These are phyloP conservation scores for Gavialis gangeticus DNA, from an alignment of 2,113 vertebrate species.

Conservation along the genomic window DNA sequence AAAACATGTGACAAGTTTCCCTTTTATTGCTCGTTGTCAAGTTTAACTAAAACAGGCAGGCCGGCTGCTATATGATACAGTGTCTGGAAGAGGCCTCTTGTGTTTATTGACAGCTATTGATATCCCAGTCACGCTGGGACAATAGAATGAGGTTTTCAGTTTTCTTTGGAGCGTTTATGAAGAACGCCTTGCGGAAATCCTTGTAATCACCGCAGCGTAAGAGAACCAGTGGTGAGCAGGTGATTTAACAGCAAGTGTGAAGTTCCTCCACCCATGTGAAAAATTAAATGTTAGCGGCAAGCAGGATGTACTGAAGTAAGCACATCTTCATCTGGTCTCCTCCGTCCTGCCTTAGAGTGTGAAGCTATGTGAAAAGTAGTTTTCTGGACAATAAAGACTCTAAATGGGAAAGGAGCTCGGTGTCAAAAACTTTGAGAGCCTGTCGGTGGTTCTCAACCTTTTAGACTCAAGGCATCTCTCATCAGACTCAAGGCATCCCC, in stretches of 20 bases:
- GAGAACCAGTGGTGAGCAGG: not conserved
- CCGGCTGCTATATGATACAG: not conserved
- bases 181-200: not conserved
- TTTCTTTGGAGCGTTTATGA: not conserved
- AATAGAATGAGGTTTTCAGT: not conserved
- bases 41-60: not conserved
- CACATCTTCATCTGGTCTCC: not conserved
- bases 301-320: not conserved
- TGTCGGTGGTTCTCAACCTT: too few relatives aligned
- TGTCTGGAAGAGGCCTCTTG: slow-evolving; percentile 20
- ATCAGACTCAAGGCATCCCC: too few relatives aligned
- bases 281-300: not conserved
- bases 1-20: slow-evolving; percentile 50
- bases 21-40: slow-evolving; percentile 48
- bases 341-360: rapidly evolving
- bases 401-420: not conserved
- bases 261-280: not conserved
- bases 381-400: rapidly evolving
- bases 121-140: not conserved
- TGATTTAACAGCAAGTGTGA: not conserved
- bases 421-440: not conserved
- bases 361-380: rapidly evolving
- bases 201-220: not conserved
- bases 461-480: too few relatives aligned
- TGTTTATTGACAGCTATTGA: slow-evolving; percentile 23